Conservation (phyloP, 2,113 vertebrate species). For the Pimephales promelas region DNA sequence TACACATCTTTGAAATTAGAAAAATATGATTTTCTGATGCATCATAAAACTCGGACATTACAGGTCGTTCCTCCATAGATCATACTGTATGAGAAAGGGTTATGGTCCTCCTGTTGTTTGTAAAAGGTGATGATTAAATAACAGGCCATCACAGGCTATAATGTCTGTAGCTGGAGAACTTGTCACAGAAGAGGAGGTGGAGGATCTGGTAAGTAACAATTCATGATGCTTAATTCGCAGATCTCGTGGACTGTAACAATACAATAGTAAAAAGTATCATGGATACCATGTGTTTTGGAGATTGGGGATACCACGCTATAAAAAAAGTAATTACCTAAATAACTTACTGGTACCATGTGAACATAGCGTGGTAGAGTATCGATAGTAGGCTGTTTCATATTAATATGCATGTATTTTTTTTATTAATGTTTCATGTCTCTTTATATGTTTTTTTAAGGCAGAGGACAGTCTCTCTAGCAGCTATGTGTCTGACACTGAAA, state of each 20-base stretch:
- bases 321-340: neutral
- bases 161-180: conserved; percentile 70
- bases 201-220: conserved; percentile 70
- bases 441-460: conserved; percentile 67
- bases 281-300: neutral
- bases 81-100: neutral
- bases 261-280: neutral
- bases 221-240: neutral
- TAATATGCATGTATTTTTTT: neutral
- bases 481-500: conserved; percentile 73
- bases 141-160: conserved; percentile 47
- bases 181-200: conserved; percentile 72
- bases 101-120: conserved; percentile 26
- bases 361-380: too few relatives aligned
- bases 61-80: neutral
- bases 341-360: too few relatives aligned
- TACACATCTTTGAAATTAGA: neutral
- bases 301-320: neutral
- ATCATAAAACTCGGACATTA: neutral
- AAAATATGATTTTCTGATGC: neutral
- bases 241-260: neutral
- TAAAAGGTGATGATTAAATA: conserved; percentile 19
- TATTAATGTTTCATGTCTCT: neutral
- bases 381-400: neutral
- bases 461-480: conserved; percentile 81